phyloP scores from a whole-genome alignment of 2,888 invertebrate species.

The Drosophila peninsularis region DNA sequence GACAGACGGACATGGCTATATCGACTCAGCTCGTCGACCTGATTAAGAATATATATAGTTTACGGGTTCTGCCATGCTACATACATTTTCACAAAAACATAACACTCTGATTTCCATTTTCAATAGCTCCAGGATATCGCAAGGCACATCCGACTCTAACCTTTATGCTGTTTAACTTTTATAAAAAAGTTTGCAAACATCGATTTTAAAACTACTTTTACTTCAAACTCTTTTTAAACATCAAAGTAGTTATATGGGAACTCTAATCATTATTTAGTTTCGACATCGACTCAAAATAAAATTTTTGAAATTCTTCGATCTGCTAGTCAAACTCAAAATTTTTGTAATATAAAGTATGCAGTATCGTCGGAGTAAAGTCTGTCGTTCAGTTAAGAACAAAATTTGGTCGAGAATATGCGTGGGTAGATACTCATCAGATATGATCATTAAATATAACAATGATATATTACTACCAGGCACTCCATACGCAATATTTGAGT shows the following conservation, averaged over 20 bases:
- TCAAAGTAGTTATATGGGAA: background rate
- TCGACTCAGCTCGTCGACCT: too few species aligned
- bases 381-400: background rate
- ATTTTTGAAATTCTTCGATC: background rate
- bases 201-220: too few species aligned
- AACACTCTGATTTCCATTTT: too few species aligned
- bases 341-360: background rate
- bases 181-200: too few species aligned
- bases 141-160: too few species aligned
- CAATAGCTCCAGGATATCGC: too few species aligned
- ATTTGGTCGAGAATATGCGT: background rate
- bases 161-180: too few species aligned
- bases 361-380: background rate
- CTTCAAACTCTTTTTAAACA: background rate
- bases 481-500: background rate
- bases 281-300: background rate
- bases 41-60: too few species aligned
- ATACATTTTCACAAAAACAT: too few species aligned
- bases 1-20: too few species aligned
- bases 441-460: background rate
- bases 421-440: background rate
- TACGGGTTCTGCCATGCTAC: too few species aligned
- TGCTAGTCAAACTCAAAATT: background rate
- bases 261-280: background rate
- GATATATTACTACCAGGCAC: fast-evolving